Base-by-base conservation (phyloP, 2,888 invertebrate species). In the Pseudeuparius sepicola region DNA sequence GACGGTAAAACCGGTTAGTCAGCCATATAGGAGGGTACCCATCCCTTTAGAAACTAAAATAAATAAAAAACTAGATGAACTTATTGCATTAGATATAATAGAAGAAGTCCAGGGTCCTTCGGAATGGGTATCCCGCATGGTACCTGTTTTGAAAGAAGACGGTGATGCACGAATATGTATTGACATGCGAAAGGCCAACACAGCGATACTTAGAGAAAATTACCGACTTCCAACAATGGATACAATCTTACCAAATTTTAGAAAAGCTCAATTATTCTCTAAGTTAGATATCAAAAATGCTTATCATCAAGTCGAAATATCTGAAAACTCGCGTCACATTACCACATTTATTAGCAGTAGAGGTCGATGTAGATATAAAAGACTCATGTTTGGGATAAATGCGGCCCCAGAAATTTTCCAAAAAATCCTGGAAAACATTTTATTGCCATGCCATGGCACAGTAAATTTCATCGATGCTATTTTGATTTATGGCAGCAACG, bases 1-100 rank as follows among this genome's bases (percentile, higher is more conserved):
- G 46, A 30, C 34, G 9, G 27, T 47, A 4, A 47, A 41, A 24
- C 54, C 57, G 15, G 45, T 56, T 15, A 39, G 40, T 14, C 56
- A 57, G 40, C 53, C 53, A 26, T 39, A 50, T 33, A 39, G 55
- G 16, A 37, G 55, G 20, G 33, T 55, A 10, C 57, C 57, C n/a
- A 46, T 51, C 24, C 49, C 54, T 4, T 34, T 57, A 16, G 40
- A 47, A 27, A 34, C 40, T 5, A 41, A 41, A 34, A 26, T 49
- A 13, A 32, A 48, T 10, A 31, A 39, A 12, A 43, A 45, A 29
- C 31, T 54, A 5, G 18, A 47, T 5, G 39, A 49, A 28, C 32
- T 52, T 6, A 7, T 49, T 7, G 32, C 43, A 4, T 13, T 14
- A 11, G 49, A 48, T 28, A 49, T 51, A 4, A 47, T 52, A 3